Conservation (phyloP, 1,140 invertebrate genomes). For the Drosophila orosa region DNA sequence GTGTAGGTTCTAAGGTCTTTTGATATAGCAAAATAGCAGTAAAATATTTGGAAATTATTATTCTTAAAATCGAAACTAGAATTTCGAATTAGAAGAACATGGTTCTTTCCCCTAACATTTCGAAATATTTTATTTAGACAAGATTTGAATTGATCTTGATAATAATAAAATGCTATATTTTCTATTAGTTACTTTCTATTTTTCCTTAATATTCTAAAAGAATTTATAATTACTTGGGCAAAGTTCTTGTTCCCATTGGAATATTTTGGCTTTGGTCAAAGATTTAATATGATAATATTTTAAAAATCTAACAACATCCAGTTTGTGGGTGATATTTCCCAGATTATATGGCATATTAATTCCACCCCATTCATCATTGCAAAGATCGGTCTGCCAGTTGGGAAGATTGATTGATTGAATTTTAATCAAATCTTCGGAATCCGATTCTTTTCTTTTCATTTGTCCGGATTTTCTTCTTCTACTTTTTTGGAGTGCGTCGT, state of each 20-base stretch:
- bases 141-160: background rate
- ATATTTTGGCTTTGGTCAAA: background rate
- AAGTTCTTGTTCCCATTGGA: background rate
- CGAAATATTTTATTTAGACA: background rate
- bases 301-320: background rate
- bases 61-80: too few species aligned
- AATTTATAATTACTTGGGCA: background rate
- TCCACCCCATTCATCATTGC: slow-evolving; percentile 31
- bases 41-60: background rate
- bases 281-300: background rate
- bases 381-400: slow-evolving; percentile 28
- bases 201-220: background rate
- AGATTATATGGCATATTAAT: slow-evolving; percentile 7
- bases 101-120: too few species aligned
- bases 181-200: background rate
- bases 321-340: background rate
- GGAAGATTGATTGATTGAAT: slow-evolving; percentile 41
- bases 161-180: background rate
- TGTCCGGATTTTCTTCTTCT: slow-evolving; percentile 10
- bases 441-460: slow-evolving; percentile 20
- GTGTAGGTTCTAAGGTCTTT: background rate
- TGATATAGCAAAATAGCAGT: background rate
- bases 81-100: too few species aligned
- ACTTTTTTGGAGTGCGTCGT: slow-evolving; percentile 36
- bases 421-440: slow-evolving; percentile 39